Percentiles rank a stretch among this genome's conserved stretches.
Evolutionary conservation across 92 coral and sea anemone genomes (phyloP).

Genomic region (Isaurus tuberculatus): DNA sequence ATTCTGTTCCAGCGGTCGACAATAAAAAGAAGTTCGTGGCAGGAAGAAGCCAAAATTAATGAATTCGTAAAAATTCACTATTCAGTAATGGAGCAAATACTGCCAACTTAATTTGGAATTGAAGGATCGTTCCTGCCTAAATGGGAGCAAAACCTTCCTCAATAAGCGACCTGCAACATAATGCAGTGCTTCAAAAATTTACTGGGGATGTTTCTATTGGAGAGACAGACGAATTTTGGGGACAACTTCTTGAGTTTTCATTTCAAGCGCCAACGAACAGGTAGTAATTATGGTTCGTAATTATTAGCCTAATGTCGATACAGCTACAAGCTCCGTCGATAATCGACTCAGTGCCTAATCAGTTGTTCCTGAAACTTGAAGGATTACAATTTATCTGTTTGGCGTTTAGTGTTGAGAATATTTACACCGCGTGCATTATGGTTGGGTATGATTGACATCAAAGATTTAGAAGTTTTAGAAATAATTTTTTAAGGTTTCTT

Average conservation of each 20-base stretch:
- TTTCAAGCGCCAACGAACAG: constrained; percentile 93
- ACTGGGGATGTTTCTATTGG: constrained; percentile 80
- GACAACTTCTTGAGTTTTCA: constrained; percentile 87
- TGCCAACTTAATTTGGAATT: constrained; percentile 32
- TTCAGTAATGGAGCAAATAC: constrained; percentile 28
- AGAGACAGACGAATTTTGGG: constrained; percentile 90
- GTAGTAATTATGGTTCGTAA: constrained; percentile 49
- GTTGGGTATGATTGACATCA: not conserved
- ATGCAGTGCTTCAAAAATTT: constrained; percentile 86
- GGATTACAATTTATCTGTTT: not conserved
- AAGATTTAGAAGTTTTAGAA: not conserved
- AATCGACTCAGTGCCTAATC: not conserved
- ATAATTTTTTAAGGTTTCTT: not conserved
- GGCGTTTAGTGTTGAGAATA: not conserved
- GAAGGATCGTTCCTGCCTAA: not conserved
- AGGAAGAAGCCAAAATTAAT: constrained; percentile 7
- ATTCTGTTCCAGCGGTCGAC: constrained; percentile 33
- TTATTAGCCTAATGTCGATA: too few relatives aligned
- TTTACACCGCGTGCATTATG: not conserved
- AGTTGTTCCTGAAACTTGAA: not conserved
- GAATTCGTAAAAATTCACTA: not conserved
- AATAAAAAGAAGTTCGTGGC: constrained; percentile 37
- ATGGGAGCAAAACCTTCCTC: constrained; percentile 99
- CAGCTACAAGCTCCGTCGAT: not conserved
- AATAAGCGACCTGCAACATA: constrained; percentile 92